Evolutionary conservation across 37 sponge, comb jelly and placozoan genomes (phyloP), one percentile per base, ranked within the genome.

Genomic region (Ianthella basta): DNA sequence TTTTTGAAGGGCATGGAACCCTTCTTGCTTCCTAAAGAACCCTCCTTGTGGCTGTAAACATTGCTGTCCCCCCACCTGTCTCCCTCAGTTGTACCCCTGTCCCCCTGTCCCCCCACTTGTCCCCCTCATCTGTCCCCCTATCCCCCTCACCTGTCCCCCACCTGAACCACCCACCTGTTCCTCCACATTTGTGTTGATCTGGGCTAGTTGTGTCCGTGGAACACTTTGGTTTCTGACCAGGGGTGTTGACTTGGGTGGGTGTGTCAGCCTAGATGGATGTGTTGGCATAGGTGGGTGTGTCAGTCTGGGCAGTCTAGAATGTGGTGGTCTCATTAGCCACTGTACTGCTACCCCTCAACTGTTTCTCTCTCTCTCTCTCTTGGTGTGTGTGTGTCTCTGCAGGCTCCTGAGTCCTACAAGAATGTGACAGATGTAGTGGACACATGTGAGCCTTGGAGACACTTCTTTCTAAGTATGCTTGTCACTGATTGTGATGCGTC

Each of bases 381-480:
- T 6, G 59, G 24, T 27, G n/a, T n/a, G n/a, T n/a, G n/a, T n/a
- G n/a, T n/a, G 4, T 50, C 36, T 53, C 14, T 81, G 18, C 53
- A 95, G 96, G 99, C 99, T 33, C 97, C 99, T 35, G 94, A 99
- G 55, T 99, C 99, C 12, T 99, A 99, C 90, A 99, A 99, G 89
- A 93, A 99, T 89, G 99, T 99, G 33, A 99, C 99, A 30, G 97
- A 99, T 83, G 99, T 99, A 59, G 99, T 99, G 14, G 84, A 99
- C 59, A 96, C 97, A 59, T 96, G 97, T 95, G 63, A 89, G 92
- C 75, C 13, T 19, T 84, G 57, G 14, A 19, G 15, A 40, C 0
- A 6, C 5, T 44, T 3, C 24, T 41, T 14, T 21, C 34, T 27
- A 18, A 38, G 15, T 80, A 12, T 20, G 16, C 73, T 18, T 55